A percentile compares a stretch with the other conserved stretches of the same genome.
These are phyloP conservation scores for Drosophila ananassae DNA, from an alignment of 1,140 invertebrate genomes.

Conservation along the genomic window DNA sequence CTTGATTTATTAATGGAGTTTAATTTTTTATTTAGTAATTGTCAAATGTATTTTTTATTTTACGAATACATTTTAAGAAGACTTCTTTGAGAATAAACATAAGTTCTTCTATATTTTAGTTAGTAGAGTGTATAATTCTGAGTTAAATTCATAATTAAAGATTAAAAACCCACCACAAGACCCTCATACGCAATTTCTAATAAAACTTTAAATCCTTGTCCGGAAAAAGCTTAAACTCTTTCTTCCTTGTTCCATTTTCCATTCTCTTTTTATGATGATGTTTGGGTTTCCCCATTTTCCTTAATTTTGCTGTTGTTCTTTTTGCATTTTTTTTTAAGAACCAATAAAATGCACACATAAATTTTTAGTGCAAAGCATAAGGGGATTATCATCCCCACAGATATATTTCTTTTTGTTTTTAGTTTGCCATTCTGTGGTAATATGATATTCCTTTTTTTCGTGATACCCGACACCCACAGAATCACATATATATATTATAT, in stretches of 20 bases:
- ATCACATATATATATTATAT: background rate
- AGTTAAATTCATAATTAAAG: too few species aligned
- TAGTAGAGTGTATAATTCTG: too few species aligned
- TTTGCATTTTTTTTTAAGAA: constrained; percentile 21
- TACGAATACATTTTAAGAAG: too few species aligned
- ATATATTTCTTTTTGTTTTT: background rate
- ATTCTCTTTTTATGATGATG: constrained; percentile 14
- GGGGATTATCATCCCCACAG: constrained; percentile 17
- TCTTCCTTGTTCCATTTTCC: background rate
- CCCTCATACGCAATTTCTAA: too few species aligned
- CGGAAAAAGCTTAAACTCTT: background rate
- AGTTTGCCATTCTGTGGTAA: constrained; percentile 17
- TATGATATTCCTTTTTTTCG: constrained; percentile 19
- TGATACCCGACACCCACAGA: background rate
- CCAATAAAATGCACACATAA: constrained; percentile 52
- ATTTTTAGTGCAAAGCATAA: constrained; percentile 33
- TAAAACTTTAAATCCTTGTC: too few species aligned
- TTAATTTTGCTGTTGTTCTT: constrained; percentile 6
- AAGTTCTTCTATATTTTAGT: too few species aligned
- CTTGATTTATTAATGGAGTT: too few species aligned
- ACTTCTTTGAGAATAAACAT: too few species aligned
- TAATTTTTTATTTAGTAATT: too few species aligned
- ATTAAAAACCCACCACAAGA: too few species aligned
- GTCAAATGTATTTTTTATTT: too few species aligned
- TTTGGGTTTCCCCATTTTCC: constrained; percentile 12